Base-by-base conservation (phyloP, 2,888 invertebrate species). In the Craniophora ligustri region DNA sequence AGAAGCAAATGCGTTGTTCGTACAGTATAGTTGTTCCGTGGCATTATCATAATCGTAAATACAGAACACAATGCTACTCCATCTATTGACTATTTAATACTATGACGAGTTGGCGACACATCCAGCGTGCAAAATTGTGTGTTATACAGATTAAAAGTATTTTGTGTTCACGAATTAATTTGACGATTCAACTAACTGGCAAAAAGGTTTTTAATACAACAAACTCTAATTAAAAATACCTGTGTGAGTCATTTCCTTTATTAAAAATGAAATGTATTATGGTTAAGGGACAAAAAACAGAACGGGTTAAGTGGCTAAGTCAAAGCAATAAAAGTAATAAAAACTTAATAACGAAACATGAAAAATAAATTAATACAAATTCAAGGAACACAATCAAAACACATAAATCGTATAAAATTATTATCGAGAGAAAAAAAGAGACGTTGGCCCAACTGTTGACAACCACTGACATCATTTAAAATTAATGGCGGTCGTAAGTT, bases 401-500 rank as follows among this genome's bases (percentile, higher is more conserved):
- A 79, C 81, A 88, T 90, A 88, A 88, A 91, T 90, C 82, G 75
- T 75, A 63, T 75, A 78, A 87, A 85, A 86, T 85, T 84, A 86
- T 79, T 75, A 70, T 71, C 63, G 68, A 76, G 76, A 79, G 81
- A 82, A 81, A 84, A 84, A 82, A 81, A 84, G 83, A 82, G 77
- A 82, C 78, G 82, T 79, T 78, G 73, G 58, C 72, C 83, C 81
- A 88, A 88, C 89, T 90, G 92, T 92, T 91, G 92, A 92, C 92
- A 91, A 87, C 78, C 73, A 70, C 89, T 89, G 90, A 85, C 86
- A 87, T 84, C 86, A 78, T 85, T 84, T 86, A 84, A 86, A 89
- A 92, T 92, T 89, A 91, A 92, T 91, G 88, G 75, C 87, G 87
- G 87, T 86, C 85, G 82, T 84, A 79, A 80, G 78, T 82, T 86